Percentiles rank a stretch among this genome's conserved stretches.
Conservation (phyloP, 2,797 vertebrate species). For the Garrulus glandarius region DNA sequence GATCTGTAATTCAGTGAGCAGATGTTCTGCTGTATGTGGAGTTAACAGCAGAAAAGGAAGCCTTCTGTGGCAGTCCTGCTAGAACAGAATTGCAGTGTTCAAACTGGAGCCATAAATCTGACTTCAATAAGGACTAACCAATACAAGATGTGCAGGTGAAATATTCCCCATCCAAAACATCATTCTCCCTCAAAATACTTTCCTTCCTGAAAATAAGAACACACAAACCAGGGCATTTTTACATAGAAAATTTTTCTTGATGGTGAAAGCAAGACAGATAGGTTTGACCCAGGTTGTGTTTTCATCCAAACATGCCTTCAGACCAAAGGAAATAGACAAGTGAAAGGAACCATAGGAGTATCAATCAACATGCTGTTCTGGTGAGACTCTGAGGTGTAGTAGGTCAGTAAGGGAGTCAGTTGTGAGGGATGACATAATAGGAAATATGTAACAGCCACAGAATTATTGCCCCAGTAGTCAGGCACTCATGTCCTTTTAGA, state of each 20-base stretch:
- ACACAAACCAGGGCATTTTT: not conserved
- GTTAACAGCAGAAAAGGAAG: not conserved
- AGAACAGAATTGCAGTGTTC: not conserved
- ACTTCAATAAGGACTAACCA: not conserved
- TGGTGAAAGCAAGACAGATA: not conserved
- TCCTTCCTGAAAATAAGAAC: not conserved
- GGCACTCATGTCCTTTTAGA: not conserved
- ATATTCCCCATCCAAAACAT: not conserved
- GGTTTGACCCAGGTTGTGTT: not conserved
- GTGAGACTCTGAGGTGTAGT: not conserved
- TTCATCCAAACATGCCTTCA: not conserved
- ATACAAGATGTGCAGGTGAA: not conserved
- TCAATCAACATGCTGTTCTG: not conserved
- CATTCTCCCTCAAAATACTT: not conserved
- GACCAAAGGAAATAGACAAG: not conserved
- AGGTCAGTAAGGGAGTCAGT: not conserved
- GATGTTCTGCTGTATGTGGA: slow-evolving; percentile 30
- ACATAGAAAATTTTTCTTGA: not conserved
- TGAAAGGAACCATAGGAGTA: fast-evolving
- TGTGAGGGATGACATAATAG: not conserved
- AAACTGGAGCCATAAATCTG: not conserved
- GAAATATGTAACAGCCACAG: not conserved
- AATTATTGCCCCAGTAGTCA: not conserved
- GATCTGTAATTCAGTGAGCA: slow-evolving; percentile 40
- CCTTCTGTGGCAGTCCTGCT: not conserved